Conservation (phyloP, 2,888 invertebrate genomes). For the Thumatha senex region DNA sequence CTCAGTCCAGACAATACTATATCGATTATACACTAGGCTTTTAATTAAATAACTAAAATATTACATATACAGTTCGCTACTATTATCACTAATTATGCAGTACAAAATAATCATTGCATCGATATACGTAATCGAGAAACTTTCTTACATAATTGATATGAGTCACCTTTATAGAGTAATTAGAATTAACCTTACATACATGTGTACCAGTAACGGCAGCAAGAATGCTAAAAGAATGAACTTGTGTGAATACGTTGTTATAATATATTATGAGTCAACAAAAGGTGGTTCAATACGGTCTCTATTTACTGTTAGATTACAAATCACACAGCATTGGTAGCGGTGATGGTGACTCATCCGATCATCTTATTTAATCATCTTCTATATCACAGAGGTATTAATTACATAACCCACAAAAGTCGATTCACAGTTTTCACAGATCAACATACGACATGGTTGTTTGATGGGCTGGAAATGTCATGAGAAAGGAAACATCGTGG, state of each 20-base stretch:
- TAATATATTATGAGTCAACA: slow-evolving; percentile 50
- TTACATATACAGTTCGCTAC: slow-evolving; percentile 14
- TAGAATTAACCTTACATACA: slow-evolving; percentile 29
- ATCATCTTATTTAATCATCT: slow-evolving; percentile 60
- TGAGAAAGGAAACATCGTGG: slow-evolving; percentile 23
- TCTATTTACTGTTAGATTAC: slow-evolving; percentile 53
- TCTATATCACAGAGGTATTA: slow-evolving; percentile 78
- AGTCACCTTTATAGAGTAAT: slow-evolving; percentile 24
- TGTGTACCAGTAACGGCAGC: slow-evolving; percentile 6
- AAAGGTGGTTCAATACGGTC: slow-evolving; percentile 28
- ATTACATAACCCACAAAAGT: slow-evolving; percentile 53
- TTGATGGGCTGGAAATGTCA: slow-evolving; percentile 24
- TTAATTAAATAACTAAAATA: background rate
- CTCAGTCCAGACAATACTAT: slow-evolving; percentile 13
- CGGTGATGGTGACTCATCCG: slow-evolving; percentile 58
- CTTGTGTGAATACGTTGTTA: slow-evolving; percentile 20
- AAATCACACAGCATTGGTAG: slow-evolving; percentile 50
- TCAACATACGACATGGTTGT: slow-evolving; percentile 16
- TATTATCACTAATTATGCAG: slow-evolving; percentile 11
- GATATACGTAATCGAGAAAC: background rate
- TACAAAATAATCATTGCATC: background rate
- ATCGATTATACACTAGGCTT: slow-evolving; percentile 10
- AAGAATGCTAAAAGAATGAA: slow-evolving; percentile 23
- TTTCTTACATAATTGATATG: slow-evolving; percentile 12
- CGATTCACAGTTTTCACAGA: slow-evolving; percentile 21